These are phyloP conservation scores for Nemoura dubitans DNA, from an alignment of 2,888 invertebrate species.

Conservation along the genomic window DNA sequence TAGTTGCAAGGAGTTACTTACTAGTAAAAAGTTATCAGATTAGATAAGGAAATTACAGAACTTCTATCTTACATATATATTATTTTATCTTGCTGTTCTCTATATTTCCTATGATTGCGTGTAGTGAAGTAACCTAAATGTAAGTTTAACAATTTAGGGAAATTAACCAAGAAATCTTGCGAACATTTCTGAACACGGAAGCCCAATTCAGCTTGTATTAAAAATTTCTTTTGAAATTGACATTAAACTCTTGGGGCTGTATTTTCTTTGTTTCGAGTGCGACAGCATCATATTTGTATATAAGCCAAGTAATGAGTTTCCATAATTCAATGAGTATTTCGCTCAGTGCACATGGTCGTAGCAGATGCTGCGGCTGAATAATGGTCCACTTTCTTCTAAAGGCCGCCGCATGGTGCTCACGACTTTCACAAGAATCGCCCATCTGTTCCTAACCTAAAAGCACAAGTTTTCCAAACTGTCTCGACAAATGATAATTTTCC, in stretches of 20 bases:
- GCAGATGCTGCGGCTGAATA: neutral
- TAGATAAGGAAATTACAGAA: neutral
- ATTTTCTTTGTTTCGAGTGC: neutral
- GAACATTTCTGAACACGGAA: neutral
- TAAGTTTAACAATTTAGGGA: neutral
- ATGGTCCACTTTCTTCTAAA: neutral
- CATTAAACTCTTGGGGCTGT: neutral
- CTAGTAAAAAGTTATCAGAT: neutral
- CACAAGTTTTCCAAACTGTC: neutral
- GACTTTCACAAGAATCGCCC: neutral
- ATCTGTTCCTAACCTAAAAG: neutral
- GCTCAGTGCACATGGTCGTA: neutral
- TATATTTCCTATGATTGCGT: neutral
- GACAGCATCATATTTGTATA: neutral
- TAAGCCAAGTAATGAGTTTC: neutral
- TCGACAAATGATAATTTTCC: neutral
- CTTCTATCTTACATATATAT: neutral
- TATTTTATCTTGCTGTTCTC: neutral
- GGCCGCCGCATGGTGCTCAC: no score
- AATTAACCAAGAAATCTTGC: neutral
- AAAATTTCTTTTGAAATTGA: neutral
- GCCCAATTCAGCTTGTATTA: neutral
- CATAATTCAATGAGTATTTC: neutral
- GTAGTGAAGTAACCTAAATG: neutral
- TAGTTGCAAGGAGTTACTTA: no score